Evolutionary conservation across 2,797 vertebrate species (phyloP).

Genomic region (Graptemys geographica): DNA sequence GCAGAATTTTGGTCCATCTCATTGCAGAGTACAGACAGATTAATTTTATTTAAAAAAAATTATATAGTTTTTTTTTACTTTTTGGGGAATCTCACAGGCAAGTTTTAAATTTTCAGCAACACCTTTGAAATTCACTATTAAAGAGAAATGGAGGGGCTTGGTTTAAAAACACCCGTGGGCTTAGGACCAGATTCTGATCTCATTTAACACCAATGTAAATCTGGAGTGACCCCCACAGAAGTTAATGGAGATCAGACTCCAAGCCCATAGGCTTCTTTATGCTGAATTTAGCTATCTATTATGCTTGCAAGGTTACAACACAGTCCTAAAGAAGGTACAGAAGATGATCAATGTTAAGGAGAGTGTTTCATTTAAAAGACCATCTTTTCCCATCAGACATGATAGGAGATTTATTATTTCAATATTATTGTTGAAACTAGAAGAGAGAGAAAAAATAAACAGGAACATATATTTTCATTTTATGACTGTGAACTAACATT

Average conservation of each 20-base stretch:
- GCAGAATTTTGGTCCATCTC: conserved; percentile 6
- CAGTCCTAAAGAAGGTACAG: conserved; percentile 37
- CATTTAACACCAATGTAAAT: conserved; percentile 36
- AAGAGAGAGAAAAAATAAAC: conserved; percentile 67
- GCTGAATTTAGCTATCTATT: conserved; percentile 70
- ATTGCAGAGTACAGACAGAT: neutral
- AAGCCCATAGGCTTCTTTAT: conserved; percentile 37
- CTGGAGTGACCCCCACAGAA: conserved; percentile 48
- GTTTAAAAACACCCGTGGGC: neutral
- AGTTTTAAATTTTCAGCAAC: neutral
- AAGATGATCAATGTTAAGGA: conserved; percentile 67
- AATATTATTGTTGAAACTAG: conserved; percentile 72
- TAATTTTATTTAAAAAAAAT: conserved; percentile 9
- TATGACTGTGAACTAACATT: conserved; percentile 75
- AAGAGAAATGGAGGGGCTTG: neutral
- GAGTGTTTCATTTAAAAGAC: conserved; percentile 67
- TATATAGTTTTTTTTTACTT: neutral
- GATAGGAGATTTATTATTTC: conserved; percentile 76
- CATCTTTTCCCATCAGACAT: conserved; percentile 71
- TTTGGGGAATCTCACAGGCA: conserved; percentile 8
- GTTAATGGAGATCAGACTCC: conserved; percentile 62
- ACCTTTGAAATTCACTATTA: neutral
- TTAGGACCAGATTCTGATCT: neutral
- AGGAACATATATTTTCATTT: conserved; percentile 70
- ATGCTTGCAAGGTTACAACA: conserved; percentile 55